These are phyloP conservation scores for Drosophila erecta DNA, from an alignment of 1,140 invertebrate genomes.

Conservation along the genomic window DNA sequence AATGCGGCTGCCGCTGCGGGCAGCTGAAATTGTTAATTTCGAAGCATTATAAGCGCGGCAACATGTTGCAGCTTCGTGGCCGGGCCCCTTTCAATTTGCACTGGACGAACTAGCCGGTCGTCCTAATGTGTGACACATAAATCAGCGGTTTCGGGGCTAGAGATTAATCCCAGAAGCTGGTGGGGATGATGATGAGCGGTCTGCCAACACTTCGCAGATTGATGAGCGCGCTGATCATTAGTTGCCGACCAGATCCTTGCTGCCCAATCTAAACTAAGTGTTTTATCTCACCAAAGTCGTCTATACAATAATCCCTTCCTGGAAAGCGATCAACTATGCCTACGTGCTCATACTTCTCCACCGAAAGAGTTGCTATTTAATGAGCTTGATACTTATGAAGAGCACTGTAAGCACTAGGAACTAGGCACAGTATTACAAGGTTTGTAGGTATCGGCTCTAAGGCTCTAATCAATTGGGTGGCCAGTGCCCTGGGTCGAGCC, in stretches of 20 bases:
- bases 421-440: too few relatives aligned
- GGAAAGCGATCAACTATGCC: not conserved
- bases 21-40: slow-evolving; percentile 66
- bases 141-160: slow-evolving; percentile 31
- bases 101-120: slow-evolving; percentile 3
- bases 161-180: slow-evolving; percentile 12
- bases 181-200: slow-evolving; percentile 41
- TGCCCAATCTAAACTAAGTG: not conserved
- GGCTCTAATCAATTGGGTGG: slow-evolving; percentile 40
- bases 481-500: slow-evolving; percentile 1
- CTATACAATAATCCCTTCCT: slow-evolving; percentile 27
- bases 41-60: slow-evolving; percentile 65
- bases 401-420: too few relatives aligned
- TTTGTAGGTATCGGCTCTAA: not conserved
- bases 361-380: too few relatives aligned
- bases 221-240: slow-evolving; percentile 8
- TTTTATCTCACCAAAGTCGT: slow-evolving; percentile 52
- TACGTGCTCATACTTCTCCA: not conserved
- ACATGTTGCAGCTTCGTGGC: slow-evolving; percentile 49
- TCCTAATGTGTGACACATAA: slow-evolving; percentile 67
- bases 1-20: slow-evolving; percentile 37
- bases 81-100: slow-evolving; percentile 60
- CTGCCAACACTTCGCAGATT: slow-evolving; percentile 42
- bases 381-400: too few relatives aligned
- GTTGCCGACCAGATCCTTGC: not conserved